phyloP scores from a whole-genome alignment of 2,888 invertebrate genomes.

The Tridacna crocea region DNA sequence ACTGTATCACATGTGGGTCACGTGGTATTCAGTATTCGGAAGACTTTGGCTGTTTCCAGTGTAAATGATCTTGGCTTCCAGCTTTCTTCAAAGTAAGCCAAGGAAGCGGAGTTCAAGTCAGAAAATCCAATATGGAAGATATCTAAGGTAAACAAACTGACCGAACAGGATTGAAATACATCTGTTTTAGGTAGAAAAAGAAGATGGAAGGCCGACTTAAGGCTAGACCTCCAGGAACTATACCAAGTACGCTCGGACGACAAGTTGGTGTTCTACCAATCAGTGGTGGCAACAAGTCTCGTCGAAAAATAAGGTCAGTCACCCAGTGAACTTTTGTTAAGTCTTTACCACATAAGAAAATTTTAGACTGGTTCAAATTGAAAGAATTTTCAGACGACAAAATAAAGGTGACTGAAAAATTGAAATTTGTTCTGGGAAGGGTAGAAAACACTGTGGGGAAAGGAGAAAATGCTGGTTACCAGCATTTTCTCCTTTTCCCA shows the following conservation, averaged over 20 bases:
- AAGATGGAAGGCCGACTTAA: conserved; percentile 71
- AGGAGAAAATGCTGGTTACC: not conserved
- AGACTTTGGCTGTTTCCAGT: not conserved
- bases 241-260: conserved; percentile 71
- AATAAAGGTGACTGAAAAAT: too few relatives aligned
- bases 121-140: conserved; percentile 61
- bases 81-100: not conserved
- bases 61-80: not conserved
- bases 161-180: not conserved
- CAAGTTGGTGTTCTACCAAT: conserved; percentile 73
- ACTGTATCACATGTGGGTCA: conserved; percentile 29
- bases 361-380: too few relatives aligned
- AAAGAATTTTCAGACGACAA: too few relatives aligned
- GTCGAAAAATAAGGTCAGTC: conserved; percentile 46
- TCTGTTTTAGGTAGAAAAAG: not conserved
- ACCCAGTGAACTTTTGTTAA: not conserved
- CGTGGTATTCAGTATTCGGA: not conserved
- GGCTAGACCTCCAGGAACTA: conserved; percentile 58
- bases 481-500: not conserved
- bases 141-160: conserved; percentile 68
- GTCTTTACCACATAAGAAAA: too few relatives aligned
- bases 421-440: too few relatives aligned
- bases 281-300: conserved; percentile 51
- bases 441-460: not conserved
- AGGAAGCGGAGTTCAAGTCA: conserved; percentile 23